phyloP scores from a whole-genome alignment of 2,113 vertebrate species.

The Bombycilla garrulus region DNA sequence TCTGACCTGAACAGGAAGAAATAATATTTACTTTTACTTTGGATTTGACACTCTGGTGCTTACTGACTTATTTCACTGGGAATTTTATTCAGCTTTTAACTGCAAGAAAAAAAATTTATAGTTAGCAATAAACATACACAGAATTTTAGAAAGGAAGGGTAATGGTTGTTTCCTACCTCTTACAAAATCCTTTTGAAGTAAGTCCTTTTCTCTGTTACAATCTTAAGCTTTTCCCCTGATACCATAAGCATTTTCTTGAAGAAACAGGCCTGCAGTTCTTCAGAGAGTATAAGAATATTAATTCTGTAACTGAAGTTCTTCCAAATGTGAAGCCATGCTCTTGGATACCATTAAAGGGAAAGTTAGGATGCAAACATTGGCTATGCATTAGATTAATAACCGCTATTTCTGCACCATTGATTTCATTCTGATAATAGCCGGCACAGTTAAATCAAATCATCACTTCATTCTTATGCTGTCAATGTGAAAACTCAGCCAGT shows the following conservation, averaged over 20 bases:
- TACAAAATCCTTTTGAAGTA: background rate
- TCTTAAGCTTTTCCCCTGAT: background rate
- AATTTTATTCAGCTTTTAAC: background rate
- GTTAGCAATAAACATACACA: background rate
- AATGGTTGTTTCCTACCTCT: background rate
- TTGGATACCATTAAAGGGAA: background rate
- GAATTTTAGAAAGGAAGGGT: background rate
- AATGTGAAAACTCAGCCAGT: background rate
- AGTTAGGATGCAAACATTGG: background rate
- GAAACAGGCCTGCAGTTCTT: background rate
- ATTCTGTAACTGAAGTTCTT: background rate
- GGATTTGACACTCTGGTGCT: background rate
- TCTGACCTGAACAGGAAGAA: conserved; percentile 2
- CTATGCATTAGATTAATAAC: background rate
- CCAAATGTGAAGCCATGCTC: background rate
- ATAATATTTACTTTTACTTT: conserved; percentile 33
- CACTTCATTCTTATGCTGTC: background rate
- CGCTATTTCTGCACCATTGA: background rate
- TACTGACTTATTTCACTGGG: background rate
- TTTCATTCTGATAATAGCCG: background rate
- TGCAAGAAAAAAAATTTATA: background rate
- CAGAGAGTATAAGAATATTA: background rate
- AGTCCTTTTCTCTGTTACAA: background rate
- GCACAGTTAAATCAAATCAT: background rate
- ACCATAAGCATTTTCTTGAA: background rate